phyloP scores from a whole-genome alignment of 2,113 vertebrate genomes.

The Ardeotis arabs region DNA sequence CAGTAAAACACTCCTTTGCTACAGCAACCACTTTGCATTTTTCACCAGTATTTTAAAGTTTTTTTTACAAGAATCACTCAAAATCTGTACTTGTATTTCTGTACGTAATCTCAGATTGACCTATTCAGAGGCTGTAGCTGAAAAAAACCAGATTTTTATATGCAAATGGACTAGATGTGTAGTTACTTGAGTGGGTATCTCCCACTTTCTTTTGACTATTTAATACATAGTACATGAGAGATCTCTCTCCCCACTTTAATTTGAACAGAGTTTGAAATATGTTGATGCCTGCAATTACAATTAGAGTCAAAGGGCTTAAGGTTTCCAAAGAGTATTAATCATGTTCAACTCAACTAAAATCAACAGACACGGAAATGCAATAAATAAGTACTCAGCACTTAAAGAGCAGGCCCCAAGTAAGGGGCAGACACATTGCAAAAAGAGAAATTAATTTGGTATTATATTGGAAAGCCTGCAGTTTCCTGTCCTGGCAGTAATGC shows the following conservation, averaged over 20 bases:
- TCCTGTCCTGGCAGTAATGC: background rate
- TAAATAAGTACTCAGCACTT: background rate
- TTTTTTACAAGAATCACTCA: background rate
- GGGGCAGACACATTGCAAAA: background rate
- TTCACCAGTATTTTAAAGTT: background rate
- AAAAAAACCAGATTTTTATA: background rate
- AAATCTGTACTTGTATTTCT: background rate
- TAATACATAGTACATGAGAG: background rate
- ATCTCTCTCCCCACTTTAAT: background rate
- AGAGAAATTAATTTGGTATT: background rate
- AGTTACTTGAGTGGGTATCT: background rate
- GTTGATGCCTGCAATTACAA: background rate
- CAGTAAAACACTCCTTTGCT: background rate
- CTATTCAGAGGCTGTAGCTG: background rate
- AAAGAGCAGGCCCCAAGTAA: background rate
- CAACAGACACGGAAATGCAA: background rate
- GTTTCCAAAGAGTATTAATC: background rate
- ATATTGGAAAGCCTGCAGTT: background rate
- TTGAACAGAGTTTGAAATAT: background rate
- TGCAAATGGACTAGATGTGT: background rate
- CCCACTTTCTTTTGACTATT: background rate
- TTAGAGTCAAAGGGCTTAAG: background rate
- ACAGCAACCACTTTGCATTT: rapidly evolving
- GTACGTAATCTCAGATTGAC: background rate
- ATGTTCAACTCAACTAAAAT: background rate